Percentiles rank a stretch among this genome's conserved stretches.
Conservation (phyloP, 2,113 vertebrate species). For the Hippocampus guttulatus region DNA sequence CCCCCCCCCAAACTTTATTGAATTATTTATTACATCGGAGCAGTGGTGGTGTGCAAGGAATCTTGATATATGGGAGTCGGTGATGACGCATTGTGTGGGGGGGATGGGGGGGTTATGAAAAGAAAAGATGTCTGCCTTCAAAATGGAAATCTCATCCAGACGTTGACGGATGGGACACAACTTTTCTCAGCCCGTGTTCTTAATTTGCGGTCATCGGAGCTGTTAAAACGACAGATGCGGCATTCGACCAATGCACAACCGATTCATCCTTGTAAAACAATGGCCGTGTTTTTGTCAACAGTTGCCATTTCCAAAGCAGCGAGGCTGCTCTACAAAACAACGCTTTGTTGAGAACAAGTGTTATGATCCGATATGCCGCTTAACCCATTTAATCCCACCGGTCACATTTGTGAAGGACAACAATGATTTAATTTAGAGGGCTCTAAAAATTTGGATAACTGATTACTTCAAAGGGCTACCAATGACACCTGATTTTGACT, state of each 20-base stretch:
- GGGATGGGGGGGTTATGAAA: too few relatives aligned
- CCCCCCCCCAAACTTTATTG: background rate
- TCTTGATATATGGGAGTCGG: too few relatives aligned
- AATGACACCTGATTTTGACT: too few relatives aligned
- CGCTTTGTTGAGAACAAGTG: conserved; percentile 26
- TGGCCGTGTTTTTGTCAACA: background rate
- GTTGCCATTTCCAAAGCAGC: conserved; percentile 12
- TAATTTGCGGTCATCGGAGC: background rate
- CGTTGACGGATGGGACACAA: background rate
- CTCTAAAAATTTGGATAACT: too few relatives aligned
- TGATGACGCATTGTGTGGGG: background rate
- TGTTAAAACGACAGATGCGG: background rate
- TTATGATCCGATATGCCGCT: conserved; percentile 6
- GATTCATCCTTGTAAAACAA: conserved; percentile 9
- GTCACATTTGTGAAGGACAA: too few relatives aligned
- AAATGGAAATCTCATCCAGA: too few relatives aligned
- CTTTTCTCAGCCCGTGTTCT: background rate
- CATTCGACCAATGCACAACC: background rate
- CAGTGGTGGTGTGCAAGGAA: too few relatives aligned
- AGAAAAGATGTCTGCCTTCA: too few relatives aligned
- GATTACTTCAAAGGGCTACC: too few relatives aligned
- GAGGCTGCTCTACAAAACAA: conserved; percentile 9
- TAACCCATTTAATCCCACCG: too few relatives aligned
- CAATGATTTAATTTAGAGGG: too few relatives aligned
- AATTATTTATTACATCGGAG: background rate